phyloP scores from a whole-genome alignment of 92 coral and sea anemone species.

The Palythoa grandis region DNA sequence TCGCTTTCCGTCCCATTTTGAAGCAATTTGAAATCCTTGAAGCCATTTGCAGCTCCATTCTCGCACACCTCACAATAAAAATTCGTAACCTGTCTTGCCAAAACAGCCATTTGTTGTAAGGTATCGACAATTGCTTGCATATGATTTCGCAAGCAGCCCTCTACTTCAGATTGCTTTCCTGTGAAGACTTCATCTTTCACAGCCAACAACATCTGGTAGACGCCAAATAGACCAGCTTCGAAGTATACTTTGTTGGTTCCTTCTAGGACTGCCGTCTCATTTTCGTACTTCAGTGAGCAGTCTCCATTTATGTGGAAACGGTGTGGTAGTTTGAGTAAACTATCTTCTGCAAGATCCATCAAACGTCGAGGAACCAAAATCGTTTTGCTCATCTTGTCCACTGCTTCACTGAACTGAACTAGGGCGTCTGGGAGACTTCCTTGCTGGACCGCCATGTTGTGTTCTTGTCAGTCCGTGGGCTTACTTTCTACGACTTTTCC shows the following conservation, averaged over 20 bases:
- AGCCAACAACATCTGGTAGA: conserved; percentile 22
- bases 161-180: conserved; percentile 27
- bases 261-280: neutral
- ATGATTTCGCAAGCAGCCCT: conserved; percentile 20
- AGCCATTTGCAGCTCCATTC: conserved; percentile 6
- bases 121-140: conserved; percentile 29
- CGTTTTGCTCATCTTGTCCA: conserved; percentile 57
- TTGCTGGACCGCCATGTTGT: conserved; percentile 50
- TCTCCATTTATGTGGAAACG: conserved; percentile 13
- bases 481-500: neutral
- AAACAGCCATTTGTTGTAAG: conserved; percentile 19
- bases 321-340: neutral
- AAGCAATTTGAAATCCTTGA: neutral
- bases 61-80: conserved; percentile 34
- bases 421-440: conserved; percentile 55
- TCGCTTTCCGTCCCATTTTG: neutral
- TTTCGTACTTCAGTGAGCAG: neutral
- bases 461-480: neutral
- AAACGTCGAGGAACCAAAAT: conserved; percentile 64
- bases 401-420: conserved; percentile 56
- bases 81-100: conserved; percentile 24
- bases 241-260: neutral
- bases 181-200: conserved; percentile 40
- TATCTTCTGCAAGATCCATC: conserved; percentile 54
- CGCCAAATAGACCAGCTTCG: conserved; percentile 29